Conservation (phyloP, 2,113 vertebrate species). For the Erythrocercus mccallii region DNA sequence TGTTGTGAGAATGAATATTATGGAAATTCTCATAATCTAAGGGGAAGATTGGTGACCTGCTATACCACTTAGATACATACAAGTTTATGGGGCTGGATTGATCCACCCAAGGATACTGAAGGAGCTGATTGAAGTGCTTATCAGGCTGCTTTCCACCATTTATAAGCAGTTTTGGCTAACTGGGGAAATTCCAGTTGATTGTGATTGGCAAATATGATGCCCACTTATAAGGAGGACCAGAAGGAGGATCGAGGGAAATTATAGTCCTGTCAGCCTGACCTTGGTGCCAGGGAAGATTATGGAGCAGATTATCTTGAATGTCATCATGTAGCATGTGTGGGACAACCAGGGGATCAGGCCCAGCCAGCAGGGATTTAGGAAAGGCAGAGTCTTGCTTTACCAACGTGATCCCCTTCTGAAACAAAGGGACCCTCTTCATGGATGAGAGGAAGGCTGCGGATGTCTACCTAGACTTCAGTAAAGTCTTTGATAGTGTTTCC, state of each 20-base stretch:
- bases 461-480: not conserved
- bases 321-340: accelerated
- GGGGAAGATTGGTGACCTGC: not conserved
- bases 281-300: not conserved
- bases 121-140: not conserved
- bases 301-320: not conserved
- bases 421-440: not conserved
- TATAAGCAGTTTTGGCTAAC: not conserved
- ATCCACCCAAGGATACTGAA: not conserved
- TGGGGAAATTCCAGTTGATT: not conserved
- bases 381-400: not conserved
- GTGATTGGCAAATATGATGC: not conserved
- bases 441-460: not conserved
- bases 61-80: not conserved
- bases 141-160: not conserved
- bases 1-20: not conserved
- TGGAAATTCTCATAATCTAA: not conserved
- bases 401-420: not conserved
- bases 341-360: not conserved
- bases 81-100: not conserved
- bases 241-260: not conserved
- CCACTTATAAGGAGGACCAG: not conserved
- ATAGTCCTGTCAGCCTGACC: not conserved
- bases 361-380: not conserved
- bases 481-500: not conserved